A percentile compares a stretch with the other conserved stretches of the same genome.
Conservation (phyloP, 2,888 invertebrate genomes). For the Chromoteleia sp. region DNA sequence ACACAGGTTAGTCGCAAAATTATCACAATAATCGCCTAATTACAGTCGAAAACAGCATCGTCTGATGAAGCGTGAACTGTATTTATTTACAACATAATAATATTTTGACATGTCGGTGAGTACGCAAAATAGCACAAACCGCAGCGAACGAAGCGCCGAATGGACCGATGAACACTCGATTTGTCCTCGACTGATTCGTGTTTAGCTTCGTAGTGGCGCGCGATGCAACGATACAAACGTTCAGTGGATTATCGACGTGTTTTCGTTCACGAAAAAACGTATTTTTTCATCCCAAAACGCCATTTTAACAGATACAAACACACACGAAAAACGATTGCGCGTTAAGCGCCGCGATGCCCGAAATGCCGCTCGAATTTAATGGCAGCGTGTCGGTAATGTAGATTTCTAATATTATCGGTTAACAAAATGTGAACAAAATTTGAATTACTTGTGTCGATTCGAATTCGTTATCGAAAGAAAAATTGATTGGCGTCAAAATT, state of each 20-base stretch:
- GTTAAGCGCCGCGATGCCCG: slow-evolving; percentile 9
- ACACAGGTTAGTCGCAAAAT: slow-evolving; percentile 5
- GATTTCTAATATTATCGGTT: no score
- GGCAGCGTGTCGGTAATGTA: slow-evolving; percentile 4
- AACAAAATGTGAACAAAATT: no score
- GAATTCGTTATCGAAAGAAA: no score
- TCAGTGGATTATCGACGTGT: slow-evolving; percentile 42
- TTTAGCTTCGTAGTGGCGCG: not conserved
- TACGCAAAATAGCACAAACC: not conserved
- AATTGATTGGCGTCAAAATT: no score
- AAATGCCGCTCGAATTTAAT: slow-evolving; percentile 35
- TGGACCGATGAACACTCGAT: not conserved
- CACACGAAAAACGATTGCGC: slow-evolving; percentile 36
- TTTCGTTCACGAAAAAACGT: slow-evolving; percentile 31
- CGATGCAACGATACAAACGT: slow-evolving; percentile 3
- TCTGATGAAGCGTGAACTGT: slow-evolving; percentile 14
- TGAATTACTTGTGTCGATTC: no score
- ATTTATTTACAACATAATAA: slow-evolving; percentile 45
- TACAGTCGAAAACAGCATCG: slow-evolving; percentile 3
- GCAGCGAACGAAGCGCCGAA: not conserved
- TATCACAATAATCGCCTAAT: slow-evolving; percentile 28
- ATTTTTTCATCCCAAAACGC: slow-evolving; percentile 50
- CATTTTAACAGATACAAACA: slow-evolving; percentile 53
- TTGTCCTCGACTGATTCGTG: not conserved
- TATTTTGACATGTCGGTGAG: slow-evolving; percentile 63